Evolutionary conservation across 2,888 invertebrate genomes (phyloP).

Genomic region (Agonopterix alstromeriana): DNA sequence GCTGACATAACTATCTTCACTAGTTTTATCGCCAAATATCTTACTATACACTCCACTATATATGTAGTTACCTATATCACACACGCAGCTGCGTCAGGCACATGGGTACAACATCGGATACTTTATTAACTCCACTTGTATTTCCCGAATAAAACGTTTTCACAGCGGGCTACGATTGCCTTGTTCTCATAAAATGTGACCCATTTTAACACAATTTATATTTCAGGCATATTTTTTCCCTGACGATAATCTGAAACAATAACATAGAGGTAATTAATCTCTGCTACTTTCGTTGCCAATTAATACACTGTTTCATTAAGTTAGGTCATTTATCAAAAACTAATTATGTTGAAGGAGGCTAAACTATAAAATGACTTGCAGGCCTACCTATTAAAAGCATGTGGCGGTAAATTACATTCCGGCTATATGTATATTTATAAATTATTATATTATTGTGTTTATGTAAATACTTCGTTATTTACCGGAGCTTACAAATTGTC

Average conservation of each 20-base stretch:
- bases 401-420: too few species aligned
- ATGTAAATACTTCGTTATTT: too few species aligned
- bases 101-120: not conserved
- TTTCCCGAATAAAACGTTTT: not conserved
- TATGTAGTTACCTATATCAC: not conserved
- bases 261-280: too few species aligned
- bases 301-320: not conserved
- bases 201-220: too few species aligned
- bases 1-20: constrained; percentile 49
- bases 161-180: not conserved
- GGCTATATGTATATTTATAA: not conserved
- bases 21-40: not conserved
- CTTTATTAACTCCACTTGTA: not conserved
- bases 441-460: too few species aligned
- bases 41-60: too few species aligned
- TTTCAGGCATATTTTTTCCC: not conserved
- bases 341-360: not conserved
- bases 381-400: too few species aligned
- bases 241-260: not conserved
- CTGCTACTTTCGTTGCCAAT: too few species aligned
- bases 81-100: not conserved
- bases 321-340: not conserved
- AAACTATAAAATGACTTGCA: constrained; percentile 4
- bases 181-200: too few species aligned
- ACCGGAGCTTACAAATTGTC: too few species aligned